Evolutionary conservation across 2,113 vertebrate species (phyloP), one percentile per base, ranked within the genome.

Genomic region (Nerophis ophidion): DNA sequence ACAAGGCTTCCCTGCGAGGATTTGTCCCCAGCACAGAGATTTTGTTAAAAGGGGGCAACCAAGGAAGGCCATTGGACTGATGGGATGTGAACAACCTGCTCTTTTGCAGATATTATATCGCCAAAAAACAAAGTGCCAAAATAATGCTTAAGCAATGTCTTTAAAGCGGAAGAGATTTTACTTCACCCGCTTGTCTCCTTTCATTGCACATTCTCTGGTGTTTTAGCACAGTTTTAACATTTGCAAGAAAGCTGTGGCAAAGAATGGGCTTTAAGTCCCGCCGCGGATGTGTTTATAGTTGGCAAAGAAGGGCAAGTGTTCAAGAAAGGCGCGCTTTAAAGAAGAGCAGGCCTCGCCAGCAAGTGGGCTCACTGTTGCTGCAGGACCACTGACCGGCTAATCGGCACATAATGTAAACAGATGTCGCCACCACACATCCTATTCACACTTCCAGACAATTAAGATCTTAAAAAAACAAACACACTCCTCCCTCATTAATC

Each of bases 401-500:
- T 88, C 84, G 65, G 65, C n/a, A 0, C 63, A 86, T 75, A 86
- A 81, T 83, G 77, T 69, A 84, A 84, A 87, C 81, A 84, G 75
- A 89, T 84, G 79, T 81, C 64, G 54, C 59, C 53, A n/a, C 65
- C 2, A 65, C 17, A 54, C 73, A 46, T 79, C 76, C 76, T 64
- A 80, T 85, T 87, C 83, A 88, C 68, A 79, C 77, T 75, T 81
- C 60, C 48, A 53, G 70, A 89, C 81, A 88, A 86, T 84, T 85
- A 81, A 67, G 71, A 81, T 86, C 75, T 82, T 76, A 59, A 71
- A 76, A 76, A 63, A 56, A 56, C 65, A 73, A 56, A 56, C n/a
- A 17, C 10, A 33, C 73, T 77, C 82, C 63, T 76, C 64, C 70
- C 84, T 86, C 80, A 89, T 88, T 89, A 88, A 88, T 90, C 87